Conservation (phyloP, 23 tunicate genomes). For the Ciona savignyi region DNA sequence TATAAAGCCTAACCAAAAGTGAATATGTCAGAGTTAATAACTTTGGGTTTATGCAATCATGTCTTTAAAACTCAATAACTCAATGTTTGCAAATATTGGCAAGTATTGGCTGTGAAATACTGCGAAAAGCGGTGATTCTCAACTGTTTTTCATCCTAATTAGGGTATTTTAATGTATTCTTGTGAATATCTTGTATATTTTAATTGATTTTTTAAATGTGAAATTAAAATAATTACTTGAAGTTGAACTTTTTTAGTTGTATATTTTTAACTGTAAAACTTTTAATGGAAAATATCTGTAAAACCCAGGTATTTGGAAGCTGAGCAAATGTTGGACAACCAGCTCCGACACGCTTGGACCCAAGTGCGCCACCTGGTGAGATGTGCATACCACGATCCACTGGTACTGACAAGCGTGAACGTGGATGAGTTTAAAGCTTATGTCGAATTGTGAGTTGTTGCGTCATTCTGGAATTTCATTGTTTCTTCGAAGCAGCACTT, state of each 20-base stretch:
- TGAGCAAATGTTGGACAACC: conserved; percentile 11
- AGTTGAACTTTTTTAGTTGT: no score
- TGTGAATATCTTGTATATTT: background rate
- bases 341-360: conserved; percentile 52
- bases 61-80: no score
- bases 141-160: no score
- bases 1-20: no score
- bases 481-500: no score
- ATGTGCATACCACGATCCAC: conserved; percentile 41
- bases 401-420: conserved; percentile 9
- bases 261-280: no score
- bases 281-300: background rate
- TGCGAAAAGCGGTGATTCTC: no score
- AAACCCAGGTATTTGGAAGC: conserved; percentile 23
- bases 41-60: no score
- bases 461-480: no score
- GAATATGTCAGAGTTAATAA: no score
- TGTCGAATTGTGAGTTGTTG: conserved; percentile 48
- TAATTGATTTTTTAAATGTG: background rate
- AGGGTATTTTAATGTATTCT: background rate
- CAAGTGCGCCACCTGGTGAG: conserved; percentile 31
- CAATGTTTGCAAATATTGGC: no score
- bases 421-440: conserved; percentile 37
- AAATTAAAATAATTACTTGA: background rate
- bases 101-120: no score